phyloP scores from a whole-genome alignment of 2,113 vertebrate genomes.

The Xiphophorus hellerii region DNA sequence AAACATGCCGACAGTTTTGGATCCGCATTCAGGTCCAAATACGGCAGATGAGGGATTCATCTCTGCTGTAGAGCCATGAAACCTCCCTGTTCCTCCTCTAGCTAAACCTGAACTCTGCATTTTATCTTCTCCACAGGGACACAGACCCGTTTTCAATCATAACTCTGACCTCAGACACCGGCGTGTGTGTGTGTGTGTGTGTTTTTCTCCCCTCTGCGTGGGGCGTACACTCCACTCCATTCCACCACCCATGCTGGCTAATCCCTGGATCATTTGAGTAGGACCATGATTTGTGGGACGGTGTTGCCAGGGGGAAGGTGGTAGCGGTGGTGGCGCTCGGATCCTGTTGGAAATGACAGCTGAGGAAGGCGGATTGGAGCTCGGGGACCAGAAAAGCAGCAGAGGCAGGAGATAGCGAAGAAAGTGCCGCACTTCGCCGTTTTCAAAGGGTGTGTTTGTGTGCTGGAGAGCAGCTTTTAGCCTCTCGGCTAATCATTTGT shows the following conservation, averaged over 20 bases:
- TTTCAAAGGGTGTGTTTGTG: conserved; percentile 56
- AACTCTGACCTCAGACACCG: conserved; percentile 55
- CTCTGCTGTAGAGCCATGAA: background rate
- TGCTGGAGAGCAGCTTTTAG: conserved; percentile 46
- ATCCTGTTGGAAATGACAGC: conserved; percentile 83
- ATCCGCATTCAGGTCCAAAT: background rate
- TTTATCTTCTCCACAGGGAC: conserved; percentile 21
- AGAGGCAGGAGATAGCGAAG: conserved; percentile 67
- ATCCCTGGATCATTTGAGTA: conserved; percentile 74
- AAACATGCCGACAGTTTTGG: background rate
- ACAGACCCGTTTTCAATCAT: conserved; percentile 36
- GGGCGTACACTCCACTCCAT: background rate
- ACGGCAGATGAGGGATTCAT: background rate
- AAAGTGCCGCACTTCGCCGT: conserved; percentile 38
- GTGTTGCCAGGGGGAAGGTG: conserved; percentile 73
- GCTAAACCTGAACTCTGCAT: background rate
- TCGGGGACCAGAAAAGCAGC: conserved; percentile 49
- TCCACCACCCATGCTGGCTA: conserved; percentile 35
- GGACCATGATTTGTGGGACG: conserved; percentile 73
- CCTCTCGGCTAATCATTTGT: conserved; percentile 39
- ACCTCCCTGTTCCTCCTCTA: background rate
- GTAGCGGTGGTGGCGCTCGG: conserved; percentile 74
- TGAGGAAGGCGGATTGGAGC: conserved; percentile 69
- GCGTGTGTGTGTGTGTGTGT: background rate
- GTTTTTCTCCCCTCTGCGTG: background rate